These are phyloP conservation scores for Typhlichthys subterraneus DNA, from an alignment of 2,797 vertebrate species.

Conservation along the genomic window DNA sequence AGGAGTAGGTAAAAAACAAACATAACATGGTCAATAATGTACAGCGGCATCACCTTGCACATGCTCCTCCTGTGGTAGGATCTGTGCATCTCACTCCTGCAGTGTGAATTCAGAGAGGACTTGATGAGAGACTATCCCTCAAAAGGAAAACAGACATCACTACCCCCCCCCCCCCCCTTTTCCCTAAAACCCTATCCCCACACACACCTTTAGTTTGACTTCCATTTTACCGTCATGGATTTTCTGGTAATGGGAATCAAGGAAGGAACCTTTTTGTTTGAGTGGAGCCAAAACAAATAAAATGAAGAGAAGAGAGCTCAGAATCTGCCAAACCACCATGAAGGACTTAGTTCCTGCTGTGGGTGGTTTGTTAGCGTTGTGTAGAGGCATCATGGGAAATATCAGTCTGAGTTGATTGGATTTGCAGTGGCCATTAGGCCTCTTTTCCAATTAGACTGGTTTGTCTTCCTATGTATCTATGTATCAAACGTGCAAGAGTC, in stretches of 20 bases:
- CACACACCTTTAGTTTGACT: constrained; percentile 18
- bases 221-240: constrained; percentile 46
- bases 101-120: constrained; percentile 44
- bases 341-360: neutral
- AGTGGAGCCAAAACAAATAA: constrained; percentile 15
- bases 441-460: constrained; percentile 43
- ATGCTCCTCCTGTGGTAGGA: constrained; percentile 77
- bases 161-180: neutral
- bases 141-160: constrained; percentile 32
- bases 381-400: constrained; percentile 7
- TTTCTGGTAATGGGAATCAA: constrained; percentile 27
- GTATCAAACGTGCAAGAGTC: constrained; percentile 40
- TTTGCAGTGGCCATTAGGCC: constrained; percentile 30
- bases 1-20: constrained; percentile 16
- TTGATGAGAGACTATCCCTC: constrained; percentile 55
- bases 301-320: neutral
- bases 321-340: constrained; percentile 9
- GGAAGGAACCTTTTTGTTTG: constrained; percentile 1
- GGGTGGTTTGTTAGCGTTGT: constrained; percentile 6
- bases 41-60: constrained; percentile 51
- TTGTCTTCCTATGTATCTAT: constrained; percentile 48
- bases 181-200: neutral
- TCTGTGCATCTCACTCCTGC: constrained; percentile 56
- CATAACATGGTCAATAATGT: constrained; percentile 43
- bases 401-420: constrained; percentile 11